Evolutionary conservation across 1,140 invertebrate species (phyloP).

Genomic region (Tigriopus japonicus): DNA sequence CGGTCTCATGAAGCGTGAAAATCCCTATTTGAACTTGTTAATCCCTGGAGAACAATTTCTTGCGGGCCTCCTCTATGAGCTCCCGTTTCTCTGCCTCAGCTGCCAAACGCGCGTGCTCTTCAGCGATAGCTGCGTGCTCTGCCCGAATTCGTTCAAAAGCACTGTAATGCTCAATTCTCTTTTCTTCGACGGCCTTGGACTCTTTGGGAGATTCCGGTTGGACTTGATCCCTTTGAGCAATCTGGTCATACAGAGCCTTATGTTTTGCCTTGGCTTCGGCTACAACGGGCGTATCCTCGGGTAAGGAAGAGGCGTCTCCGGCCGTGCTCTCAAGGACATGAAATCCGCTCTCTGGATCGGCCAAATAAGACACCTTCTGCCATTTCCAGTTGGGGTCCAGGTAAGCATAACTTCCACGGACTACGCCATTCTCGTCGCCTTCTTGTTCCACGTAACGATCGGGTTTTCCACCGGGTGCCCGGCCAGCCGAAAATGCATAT

Average conservation of each 20-base stretch:
- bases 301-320: not conserved
- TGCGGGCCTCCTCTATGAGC: not conserved
- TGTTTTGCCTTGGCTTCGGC: not conserved
- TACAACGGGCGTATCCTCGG: not conserved
- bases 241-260: not conserved
- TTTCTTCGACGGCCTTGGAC: constrained; percentile 1
- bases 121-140: constrained; percentile 1
- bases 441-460: constrained; percentile 3
- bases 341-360: constrained; percentile 6
- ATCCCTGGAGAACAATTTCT: no score
- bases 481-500: not conserved
- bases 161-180: not conserved
- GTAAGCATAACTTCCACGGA: constrained; percentile 4
- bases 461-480: constrained; percentile 8
- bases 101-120: not conserved
- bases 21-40: not conserved
- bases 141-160: not conserved
- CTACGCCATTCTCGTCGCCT: not conserved
- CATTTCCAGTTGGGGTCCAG: constrained; percentile 9
- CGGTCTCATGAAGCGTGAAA: not conserved
- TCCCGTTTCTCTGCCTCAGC: not conserved
- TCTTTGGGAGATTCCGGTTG: not conserved
- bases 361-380: constrained; percentile 7
- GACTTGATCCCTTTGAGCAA: not conserved
- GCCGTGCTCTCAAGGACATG: not conserved